phyloP scores from a whole-genome alignment of 2,888 invertebrate genomes.

The Sinhomidia bicolor region DNA sequence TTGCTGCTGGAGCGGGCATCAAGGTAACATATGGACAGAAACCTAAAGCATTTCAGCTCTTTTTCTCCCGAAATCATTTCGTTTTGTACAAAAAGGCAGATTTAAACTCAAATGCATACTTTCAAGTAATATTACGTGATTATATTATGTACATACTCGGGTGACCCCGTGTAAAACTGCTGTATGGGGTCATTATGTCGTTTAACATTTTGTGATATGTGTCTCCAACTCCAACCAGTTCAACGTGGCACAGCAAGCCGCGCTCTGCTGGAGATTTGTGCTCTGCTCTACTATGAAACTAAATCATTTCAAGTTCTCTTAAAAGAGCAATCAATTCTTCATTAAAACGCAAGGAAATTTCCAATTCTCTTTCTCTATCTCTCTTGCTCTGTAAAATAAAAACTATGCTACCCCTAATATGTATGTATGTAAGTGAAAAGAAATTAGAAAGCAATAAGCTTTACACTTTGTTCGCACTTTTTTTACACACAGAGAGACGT shows the following conservation, averaged over 20 bases:
- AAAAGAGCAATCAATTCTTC: constrained; percentile 59
- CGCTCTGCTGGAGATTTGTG: neutral
- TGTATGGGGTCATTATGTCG: constrained; percentile 9
- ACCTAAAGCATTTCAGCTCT: neutral
- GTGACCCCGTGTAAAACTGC: neutral
- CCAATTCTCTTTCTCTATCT: neutral
- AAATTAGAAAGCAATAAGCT: neutral
- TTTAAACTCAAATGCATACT: neutral
- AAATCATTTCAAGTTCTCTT: constrained; percentile 32
- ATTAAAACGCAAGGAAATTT: constrained; percentile 23
- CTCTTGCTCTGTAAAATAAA: no score
- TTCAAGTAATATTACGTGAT: neutral
- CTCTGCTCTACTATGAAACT: neutral
- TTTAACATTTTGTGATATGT: neutral
- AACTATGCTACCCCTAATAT: neutral
- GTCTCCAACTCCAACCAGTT: neutral
- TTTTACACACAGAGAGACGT: neutral
- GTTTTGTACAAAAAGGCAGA: neutral
- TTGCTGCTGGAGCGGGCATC: neutral
- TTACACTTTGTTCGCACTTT: constrained; percentile 1
- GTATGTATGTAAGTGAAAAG: neutral
- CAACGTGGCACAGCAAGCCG: neutral
- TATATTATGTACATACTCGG: neutral
- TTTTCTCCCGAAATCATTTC: neutral
- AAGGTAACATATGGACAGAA: constrained; percentile 42